Conservation (phyloP, 2,888 invertebrate genomes). For the Falcaria lacertinaria region DNA sequence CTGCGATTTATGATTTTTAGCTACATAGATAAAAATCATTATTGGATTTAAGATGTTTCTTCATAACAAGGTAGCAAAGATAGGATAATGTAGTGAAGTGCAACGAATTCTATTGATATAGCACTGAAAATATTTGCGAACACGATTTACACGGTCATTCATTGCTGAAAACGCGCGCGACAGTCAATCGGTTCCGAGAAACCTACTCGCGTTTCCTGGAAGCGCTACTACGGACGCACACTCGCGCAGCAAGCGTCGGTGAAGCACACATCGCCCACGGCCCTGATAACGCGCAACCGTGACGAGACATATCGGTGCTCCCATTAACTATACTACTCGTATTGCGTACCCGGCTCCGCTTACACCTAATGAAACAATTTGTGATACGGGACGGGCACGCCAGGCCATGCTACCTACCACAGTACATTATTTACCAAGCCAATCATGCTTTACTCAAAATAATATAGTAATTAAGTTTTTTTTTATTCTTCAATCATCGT, state of each 20-base stretch:
- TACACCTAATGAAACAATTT: constrained; percentile 68
- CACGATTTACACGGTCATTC: constrained; percentile 50
- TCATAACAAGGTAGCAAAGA: not conserved
- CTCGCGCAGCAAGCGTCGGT: constrained; percentile 41
- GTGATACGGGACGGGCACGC: constrained; percentile 27
- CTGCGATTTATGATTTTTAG: too few relatives aligned
- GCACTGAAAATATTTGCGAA: constrained; percentile 25
- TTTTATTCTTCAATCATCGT: too few relatives aligned
- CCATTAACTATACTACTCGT: constrained; percentile 55
- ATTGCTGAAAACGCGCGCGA: constrained; percentile 71
- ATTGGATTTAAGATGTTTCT: not conserved
- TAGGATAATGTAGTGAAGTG: constrained; percentile 20
- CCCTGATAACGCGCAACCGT: constrained; percentile 68
- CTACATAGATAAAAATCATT: not conserved
- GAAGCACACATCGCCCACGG: constrained; percentile 61
- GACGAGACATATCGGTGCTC: constrained; percentile 66
- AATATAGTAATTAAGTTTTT: constrained; percentile 1
- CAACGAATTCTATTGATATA: constrained; percentile 10
- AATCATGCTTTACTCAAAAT: constrained; percentile 3
- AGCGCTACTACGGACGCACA: constrained; percentile 70
- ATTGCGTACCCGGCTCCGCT: constrained; percentile 65
- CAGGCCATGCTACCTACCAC: constrained; percentile 36
- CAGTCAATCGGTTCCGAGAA: constrained; percentile 71
- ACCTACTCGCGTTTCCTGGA: constrained; percentile 75
- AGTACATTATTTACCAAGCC: constrained; percentile 10